Conservation (phyloP, 2,888 invertebrate genomes). For the Hypena proboscidalis region DNA sequence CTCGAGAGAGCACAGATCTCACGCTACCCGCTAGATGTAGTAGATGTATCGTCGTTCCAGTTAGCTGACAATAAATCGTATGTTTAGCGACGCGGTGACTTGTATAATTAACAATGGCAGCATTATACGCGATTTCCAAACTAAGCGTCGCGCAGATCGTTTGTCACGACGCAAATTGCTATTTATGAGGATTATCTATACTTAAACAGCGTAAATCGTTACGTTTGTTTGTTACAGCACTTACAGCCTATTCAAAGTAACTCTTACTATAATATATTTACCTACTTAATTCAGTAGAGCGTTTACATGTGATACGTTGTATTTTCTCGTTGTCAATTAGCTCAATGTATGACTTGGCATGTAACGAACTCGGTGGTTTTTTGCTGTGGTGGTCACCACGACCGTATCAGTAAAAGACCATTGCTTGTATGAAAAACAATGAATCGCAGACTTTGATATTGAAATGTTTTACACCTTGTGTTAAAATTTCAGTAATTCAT, state of each 20-base stretch:
- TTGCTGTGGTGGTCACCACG: too few relatives aligned
- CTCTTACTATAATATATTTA: constrained; percentile 21
- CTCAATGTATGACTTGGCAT: too few relatives aligned
- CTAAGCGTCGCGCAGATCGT: constrained; percentile 72
- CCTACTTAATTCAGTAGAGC: constrained; percentile 4
- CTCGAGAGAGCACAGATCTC: constrained; percentile 69
- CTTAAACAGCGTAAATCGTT: constrained; percentile 58
- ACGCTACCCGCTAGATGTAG: constrained; percentile 61
- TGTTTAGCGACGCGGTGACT: constrained; percentile 80
- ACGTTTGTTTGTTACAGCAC: constrained; percentile 55
- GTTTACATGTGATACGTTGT: constrained; percentile 4
- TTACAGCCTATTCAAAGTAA: constrained; percentile 38
- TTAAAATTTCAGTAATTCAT: too few relatives aligned
- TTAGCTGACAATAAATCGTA: constrained; percentile 81
- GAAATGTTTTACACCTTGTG: too few relatives aligned
- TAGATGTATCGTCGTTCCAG: constrained; percentile 73
- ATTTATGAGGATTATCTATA: constrained; percentile 81
- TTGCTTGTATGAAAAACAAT: too few relatives aligned
- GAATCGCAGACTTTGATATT: too few relatives aligned
- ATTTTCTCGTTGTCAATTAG: constrained; percentile 1
- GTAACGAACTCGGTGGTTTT: too few relatives aligned
- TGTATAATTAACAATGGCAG: constrained; percentile 83
- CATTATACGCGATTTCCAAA: constrained; percentile 83
- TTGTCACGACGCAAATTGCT: constrained; percentile 82
- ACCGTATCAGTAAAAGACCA: too few relatives aligned